Conservation (phyloP, 2,113 vertebrate species). For the Antigone vipio region DNA sequence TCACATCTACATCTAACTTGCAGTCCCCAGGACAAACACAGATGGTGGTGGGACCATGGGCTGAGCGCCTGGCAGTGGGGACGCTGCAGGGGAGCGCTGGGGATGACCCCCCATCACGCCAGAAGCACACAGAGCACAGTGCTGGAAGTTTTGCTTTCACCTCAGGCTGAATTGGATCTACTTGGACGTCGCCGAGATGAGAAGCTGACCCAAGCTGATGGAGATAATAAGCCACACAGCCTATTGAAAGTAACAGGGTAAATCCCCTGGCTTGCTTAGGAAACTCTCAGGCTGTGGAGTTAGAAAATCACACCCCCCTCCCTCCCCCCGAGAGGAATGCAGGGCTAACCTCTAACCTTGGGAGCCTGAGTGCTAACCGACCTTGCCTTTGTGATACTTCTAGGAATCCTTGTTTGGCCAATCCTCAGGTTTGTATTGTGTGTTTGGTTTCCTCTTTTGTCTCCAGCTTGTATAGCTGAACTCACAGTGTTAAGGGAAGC, state of each 20-base stretch:
- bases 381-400: neutral
- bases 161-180: neutral
- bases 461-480: neutral
- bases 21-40: accelerated
- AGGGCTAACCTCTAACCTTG: neutral
- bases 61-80: neutral
- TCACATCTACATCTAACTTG: neutral
- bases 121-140: neutral
- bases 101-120: neutral
- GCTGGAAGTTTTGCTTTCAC: neutral
- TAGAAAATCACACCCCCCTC: neutral
- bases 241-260: neutral
- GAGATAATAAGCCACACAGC: neutral
- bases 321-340: neutral
- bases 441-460: constrained; percentile 39
- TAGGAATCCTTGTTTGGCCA: neutral
- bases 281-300: neutral
- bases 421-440: neutral
- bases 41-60: neutral
- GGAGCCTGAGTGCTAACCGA: neutral
- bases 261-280: neutral
- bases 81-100: neutral
- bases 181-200: neutral
- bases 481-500: neutral
- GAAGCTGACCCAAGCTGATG: neutral